These are phyloP conservation scores for Sebastes trivittatus DNA, from an alignment of 2,797 vertebrate species.

Conservation along the genomic window DNA sequence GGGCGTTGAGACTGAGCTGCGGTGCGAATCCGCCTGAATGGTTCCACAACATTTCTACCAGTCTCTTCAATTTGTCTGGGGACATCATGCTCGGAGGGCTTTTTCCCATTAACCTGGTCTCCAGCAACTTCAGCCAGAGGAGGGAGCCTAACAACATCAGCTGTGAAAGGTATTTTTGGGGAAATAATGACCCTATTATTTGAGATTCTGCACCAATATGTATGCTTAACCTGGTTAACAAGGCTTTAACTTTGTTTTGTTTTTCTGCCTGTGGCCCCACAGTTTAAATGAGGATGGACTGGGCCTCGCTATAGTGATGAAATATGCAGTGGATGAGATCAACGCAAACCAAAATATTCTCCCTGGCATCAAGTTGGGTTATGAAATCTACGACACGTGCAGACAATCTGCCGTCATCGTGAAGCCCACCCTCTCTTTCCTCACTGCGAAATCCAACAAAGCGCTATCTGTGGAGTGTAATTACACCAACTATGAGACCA, in stretches of 20 bases:
- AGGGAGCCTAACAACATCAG: slow-evolving; percentile 60
- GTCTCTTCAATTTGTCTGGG: slow-evolving; percentile 76
- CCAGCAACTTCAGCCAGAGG: slow-evolving; percentile 67
- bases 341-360: slow-evolving; percentile 73
- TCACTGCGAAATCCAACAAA: slow-evolving; percentile 58
- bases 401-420: slow-evolving; percentile 71
- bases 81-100: slow-evolving; percentile 83
- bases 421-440: slow-evolving; percentile 76
- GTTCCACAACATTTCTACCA: slow-evolving; percentile 78
- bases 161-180: slow-evolving; percentile 74
- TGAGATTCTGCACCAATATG: background rate
- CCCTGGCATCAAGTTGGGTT: slow-evolving; percentile 80
- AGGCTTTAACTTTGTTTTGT: background rate
- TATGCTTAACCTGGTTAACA: background rate
- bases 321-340: slow-evolving; percentile 84
- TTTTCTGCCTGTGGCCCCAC: background rate
- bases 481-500: slow-evolving; percentile 86
- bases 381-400: slow-evolving; percentile 80
- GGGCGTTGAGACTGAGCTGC: slow-evolving; percentile 20
- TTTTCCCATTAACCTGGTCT: slow-evolving; percentile 78
- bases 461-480: slow-evolving; percentile 78
- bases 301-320: slow-evolving; percentile 82
- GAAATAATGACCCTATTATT: background rate
- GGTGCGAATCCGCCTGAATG: slow-evolving; percentile 48
- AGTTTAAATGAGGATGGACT: slow-evolving; percentile 74